These are phyloP conservation scores for Acrobasis consociella DNA, from an alignment of 2,888 invertebrate genomes.

Conservation along the genomic window DNA sequence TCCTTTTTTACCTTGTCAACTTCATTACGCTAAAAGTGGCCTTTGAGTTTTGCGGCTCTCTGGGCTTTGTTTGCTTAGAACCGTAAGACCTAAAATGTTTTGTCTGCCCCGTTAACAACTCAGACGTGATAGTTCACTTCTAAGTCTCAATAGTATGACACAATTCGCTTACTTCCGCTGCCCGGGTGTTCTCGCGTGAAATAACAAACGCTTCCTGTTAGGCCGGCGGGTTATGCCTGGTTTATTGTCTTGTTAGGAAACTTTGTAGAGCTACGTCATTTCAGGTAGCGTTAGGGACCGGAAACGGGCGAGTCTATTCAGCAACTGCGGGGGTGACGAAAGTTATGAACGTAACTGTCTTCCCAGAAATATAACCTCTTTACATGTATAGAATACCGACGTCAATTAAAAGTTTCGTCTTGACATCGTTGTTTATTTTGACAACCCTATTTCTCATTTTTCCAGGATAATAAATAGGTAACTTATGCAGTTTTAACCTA, in stretches of 20 bases:
- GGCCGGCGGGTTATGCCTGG: slow-evolving; percentile 53
- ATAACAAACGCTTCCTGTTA: slow-evolving; percentile 62
- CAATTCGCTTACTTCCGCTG: slow-evolving; percentile 30
- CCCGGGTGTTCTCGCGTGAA: slow-evolving; percentile 45
- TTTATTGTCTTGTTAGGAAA: slow-evolving; percentile 67
- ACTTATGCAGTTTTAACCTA: no score
- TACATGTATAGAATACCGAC: no score
- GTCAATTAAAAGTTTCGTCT: no score
- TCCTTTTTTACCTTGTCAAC: no score
- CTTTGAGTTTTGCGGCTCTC: no score
- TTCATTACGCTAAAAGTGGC: no score
- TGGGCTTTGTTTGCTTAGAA: no score
- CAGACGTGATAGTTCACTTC: background rate
- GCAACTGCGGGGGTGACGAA: background rate
- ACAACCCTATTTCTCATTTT: no score
- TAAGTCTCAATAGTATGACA: slow-evolving; percentile 20
- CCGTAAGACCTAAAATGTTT: no score
- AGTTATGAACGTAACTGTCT: background rate
- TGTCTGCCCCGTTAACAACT: no score
- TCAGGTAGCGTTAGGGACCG: slow-evolving; percentile 31
- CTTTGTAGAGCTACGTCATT: slow-evolving; percentile 50
- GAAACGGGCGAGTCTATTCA: slow-evolving; percentile 3
- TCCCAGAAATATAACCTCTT: background rate
- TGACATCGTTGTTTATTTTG: no score
- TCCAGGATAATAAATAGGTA: no score